Conservation (phyloP, 1,140 invertebrate genomes). For the Pararge aegeria region DNA sequence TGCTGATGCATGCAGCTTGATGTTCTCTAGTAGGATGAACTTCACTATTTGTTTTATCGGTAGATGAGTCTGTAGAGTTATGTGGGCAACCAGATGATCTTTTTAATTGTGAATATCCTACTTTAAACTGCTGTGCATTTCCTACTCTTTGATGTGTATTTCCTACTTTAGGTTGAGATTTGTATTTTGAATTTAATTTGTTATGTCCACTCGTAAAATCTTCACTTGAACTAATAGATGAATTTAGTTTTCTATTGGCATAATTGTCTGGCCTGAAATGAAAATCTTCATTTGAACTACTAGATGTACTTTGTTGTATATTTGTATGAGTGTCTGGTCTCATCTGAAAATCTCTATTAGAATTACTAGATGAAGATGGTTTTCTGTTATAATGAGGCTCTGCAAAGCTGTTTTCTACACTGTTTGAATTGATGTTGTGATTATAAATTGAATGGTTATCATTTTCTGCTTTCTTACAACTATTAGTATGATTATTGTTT, state of each 20-base stretch:
- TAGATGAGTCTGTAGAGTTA: neutral
- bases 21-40: neutral
- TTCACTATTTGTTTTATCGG: neutral
- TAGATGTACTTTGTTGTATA: neutral
- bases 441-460: neutral
- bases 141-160: neutral
- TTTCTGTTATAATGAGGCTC: too few relatives aligned
- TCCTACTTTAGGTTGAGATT: too few relatives aligned
- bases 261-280: neutral
- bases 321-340: neutral
- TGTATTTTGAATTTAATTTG: neutral
- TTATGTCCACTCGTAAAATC: neutral
- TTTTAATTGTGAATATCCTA: neutral
- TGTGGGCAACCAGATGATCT: neutral
- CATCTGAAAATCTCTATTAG: too few relatives aligned
- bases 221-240: slow-evolving; percentile 2
- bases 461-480: neutral
- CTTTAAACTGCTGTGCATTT: neutral
- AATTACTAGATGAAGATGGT: too few relatives aligned
- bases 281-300: neutral
- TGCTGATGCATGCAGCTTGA: neutral
- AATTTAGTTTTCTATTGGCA: neutral
- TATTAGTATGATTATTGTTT: neutral
- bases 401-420: neutral
- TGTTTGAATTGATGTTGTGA: neutral